Evolutionary conservation across 2,888 invertebrate species (phyloP).

Genomic region (Terebella lapidaria): DNA sequence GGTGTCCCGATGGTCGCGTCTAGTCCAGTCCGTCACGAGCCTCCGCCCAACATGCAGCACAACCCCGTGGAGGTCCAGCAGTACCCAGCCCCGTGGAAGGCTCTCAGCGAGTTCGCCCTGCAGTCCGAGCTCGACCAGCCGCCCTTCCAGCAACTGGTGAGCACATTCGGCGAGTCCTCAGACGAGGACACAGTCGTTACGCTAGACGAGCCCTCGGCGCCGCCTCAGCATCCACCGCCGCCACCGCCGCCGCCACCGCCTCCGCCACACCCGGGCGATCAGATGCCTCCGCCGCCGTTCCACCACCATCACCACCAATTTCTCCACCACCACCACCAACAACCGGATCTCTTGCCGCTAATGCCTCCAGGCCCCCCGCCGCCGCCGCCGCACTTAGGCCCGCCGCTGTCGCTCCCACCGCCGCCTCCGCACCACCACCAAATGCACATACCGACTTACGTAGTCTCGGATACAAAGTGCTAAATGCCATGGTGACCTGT

Average conservation of each 20-base stretch:
- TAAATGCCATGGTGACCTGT: neutral
- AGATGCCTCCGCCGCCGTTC: neutral
- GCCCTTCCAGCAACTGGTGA: slow-evolving; percentile 93
- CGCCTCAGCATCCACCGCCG: neutral
- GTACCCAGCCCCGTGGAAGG: slow-evolving; percentile 92
- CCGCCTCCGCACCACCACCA: neutral
- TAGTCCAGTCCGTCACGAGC: slow-evolving; percentile 62
- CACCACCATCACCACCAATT: neutral
- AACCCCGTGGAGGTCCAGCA: slow-evolving; percentile 82
- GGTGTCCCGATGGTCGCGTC: slow-evolving; percentile 97
- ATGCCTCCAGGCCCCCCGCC: neutral
- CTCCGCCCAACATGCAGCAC: slow-evolving; percentile 36
- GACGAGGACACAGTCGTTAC: slow-evolving; percentile 47
- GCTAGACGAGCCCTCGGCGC: slow-evolving; percentile 10
- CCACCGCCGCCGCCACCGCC: neutral
- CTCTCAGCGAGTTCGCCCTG: slow-evolving; percentile 89
- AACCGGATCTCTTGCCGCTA: neutral
- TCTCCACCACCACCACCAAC: neutral
- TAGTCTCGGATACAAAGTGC: neutral
- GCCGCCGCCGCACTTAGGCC: too few species aligned
- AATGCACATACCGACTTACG: neutral
- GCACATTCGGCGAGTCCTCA: slow-evolving; percentile 46
- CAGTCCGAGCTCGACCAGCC: slow-evolving; percentile 89
- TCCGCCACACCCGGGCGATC: neutral
- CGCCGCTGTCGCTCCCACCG: too few species aligned